Conservation (phyloP, 30 jellyfish, hydroid and myxozoan genomes). For the Clytia hemisphaerica region DNA sequence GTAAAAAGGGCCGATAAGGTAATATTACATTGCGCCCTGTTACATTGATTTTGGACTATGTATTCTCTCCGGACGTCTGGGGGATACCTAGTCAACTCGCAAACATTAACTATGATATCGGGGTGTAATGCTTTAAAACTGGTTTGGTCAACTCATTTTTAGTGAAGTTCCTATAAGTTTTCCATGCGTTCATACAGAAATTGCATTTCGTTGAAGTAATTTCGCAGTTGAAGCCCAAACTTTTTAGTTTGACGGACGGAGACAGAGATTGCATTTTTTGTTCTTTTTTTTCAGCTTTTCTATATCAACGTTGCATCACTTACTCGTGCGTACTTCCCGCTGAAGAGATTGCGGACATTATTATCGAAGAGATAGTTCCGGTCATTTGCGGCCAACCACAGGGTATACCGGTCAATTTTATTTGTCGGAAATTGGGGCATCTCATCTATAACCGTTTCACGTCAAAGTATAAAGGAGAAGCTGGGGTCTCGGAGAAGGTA, state of each 20-base stretch:
- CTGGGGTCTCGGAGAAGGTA: slow-evolving; percentile 69
- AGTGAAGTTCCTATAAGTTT: no score
- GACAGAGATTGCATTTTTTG: neutral
- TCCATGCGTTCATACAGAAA: no score
- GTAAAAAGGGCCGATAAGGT: no score
- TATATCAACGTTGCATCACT: slow-evolving; percentile 18
- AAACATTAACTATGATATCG: no score
- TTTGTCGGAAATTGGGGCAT: slow-evolving; percentile 72
- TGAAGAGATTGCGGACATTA: slow-evolving; percentile 57
- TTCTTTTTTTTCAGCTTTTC: slow-evolving; percentile 7
- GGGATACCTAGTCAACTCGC: no score
- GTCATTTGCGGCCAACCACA: slow-evolving; percentile 66
- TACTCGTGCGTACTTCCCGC: slow-evolving; percentile 54
- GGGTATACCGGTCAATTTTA: slow-evolving; percentile 73
- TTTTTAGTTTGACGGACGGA: slow-evolving; percentile 10
- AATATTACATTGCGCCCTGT: no score
- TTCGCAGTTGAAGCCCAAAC: slow-evolving; percentile 12
- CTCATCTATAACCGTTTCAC: slow-evolving; percentile 52
- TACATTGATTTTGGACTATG: no score
- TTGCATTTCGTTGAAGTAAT: no score
- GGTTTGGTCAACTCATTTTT: no score
- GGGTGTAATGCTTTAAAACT: no score
- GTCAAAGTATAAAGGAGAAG: slow-evolving; percentile 52
- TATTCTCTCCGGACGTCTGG: no score
- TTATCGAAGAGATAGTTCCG: slow-evolving; percentile 61